These are phyloP conservation scores for Pelecanus crispus DNA, from an alignment of 2,113 vertebrate species.

Conservation along the genomic window DNA sequence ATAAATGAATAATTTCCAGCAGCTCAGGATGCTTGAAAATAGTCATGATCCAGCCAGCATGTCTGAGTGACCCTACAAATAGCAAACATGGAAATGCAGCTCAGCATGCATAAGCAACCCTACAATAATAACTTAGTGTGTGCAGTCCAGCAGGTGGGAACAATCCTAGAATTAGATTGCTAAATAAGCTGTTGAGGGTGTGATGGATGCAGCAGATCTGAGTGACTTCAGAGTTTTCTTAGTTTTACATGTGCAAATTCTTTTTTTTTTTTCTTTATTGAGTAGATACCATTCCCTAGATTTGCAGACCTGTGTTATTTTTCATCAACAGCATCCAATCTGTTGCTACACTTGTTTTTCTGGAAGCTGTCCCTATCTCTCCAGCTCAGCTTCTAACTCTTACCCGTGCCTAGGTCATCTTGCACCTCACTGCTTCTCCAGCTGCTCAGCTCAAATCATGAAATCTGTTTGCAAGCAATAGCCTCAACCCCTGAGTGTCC, in stretches of 20 bases:
- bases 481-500: neutral
- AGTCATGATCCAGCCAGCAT: slow-evolving; percentile 46
- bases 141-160: slow-evolving; percentile 23
- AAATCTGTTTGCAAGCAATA: neutral
- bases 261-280: neutral
- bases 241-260: neutral
- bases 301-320: neutral
- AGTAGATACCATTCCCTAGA: neutral
- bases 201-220: neutral
- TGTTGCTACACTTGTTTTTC: slow-evolving; percentile 1
- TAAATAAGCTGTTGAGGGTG: slow-evolving; percentile 10
- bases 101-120: slow-evolving; percentile 38
- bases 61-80: slow-evolving; percentile 51
- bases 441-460: neutral
- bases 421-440: neutral
- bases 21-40: slow-evolving; percentile 44
- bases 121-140: slow-evolving; percentile 6
- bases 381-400: neutral
- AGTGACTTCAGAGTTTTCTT: neutral
- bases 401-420: neutral
- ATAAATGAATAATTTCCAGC: slow-evolving; percentile 51
- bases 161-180: neutral
- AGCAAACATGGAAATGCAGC: slow-evolving; percentile 19
- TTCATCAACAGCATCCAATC: neutral
- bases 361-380: neutral